Evolutionary conservation across 2,113 vertebrate genomes (phyloP).

Genomic region (Phaethon lepturus): DNA sequence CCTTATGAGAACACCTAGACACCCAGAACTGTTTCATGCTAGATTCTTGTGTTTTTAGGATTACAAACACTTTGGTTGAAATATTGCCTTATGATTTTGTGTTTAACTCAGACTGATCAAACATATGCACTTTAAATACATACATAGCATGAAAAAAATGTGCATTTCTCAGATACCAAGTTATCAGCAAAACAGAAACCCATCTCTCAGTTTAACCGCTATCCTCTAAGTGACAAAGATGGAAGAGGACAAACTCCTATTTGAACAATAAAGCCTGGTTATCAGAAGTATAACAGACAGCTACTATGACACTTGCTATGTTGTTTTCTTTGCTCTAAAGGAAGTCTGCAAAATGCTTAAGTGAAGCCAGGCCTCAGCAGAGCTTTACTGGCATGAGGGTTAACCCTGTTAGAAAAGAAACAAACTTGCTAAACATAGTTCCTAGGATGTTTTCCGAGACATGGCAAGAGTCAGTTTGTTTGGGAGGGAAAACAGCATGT

Average conservation of each 20-base stretch:
- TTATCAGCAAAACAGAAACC: background rate
- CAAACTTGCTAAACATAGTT: background rate
- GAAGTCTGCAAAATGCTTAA: background rate
- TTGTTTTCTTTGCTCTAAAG: background rate
- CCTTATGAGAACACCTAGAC: background rate
- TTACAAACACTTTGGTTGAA: background rate
- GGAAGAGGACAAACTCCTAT: background rate
- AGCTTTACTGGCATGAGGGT: background rate
- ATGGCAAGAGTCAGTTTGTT: background rate
- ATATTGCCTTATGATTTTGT: background rate
- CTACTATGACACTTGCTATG: background rate
- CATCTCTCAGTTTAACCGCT: background rate
- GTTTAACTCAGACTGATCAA: background rate
- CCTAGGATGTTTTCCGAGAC: background rate
- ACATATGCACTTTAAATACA: background rate
- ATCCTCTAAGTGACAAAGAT: background rate
- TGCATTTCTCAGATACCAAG: background rate
- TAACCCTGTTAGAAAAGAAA: background rate
- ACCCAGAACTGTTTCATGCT: background rate
- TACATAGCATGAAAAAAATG: rapidly evolving
- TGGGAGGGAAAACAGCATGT: background rate
- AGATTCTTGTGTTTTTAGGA: background rate
- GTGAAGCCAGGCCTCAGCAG: background rate
- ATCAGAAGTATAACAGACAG: background rate
- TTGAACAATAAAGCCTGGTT: background rate